phyloP scores from a whole-genome alignment of 1,140 invertebrate species.

The Nylanderia fulva region DNA sequence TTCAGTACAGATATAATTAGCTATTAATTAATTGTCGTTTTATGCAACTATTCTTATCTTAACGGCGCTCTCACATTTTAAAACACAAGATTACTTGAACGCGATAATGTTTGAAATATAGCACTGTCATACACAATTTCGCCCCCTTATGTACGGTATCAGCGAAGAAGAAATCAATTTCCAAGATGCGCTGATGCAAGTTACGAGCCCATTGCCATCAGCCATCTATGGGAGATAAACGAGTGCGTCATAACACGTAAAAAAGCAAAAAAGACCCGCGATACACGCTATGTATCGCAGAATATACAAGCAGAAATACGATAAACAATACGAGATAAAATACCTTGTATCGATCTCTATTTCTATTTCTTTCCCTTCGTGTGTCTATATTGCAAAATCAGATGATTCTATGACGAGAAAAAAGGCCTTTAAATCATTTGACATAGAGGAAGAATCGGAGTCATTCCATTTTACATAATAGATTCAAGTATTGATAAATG shows the following conservation, averaged over 20 bases:
- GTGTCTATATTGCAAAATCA: too few relatives aligned
- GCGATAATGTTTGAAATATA: conserved; percentile 32
- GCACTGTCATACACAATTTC: background rate
- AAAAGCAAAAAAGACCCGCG: background rate
- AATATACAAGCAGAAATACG: background rate
- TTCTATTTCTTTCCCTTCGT: background rate
- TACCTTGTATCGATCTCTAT: background rate
- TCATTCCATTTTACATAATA: too few relatives aligned
- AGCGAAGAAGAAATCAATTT: conserved; percentile 49
- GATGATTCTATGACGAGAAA: background rate
- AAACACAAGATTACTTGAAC: background rate
- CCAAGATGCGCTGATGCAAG: conserved; percentile 68
- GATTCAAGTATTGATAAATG: too few relatives aligned
- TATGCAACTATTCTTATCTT: conserved; percentile 2
- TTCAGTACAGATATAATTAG: too few relatives aligned
- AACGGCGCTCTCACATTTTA: background rate
- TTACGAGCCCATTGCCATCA: conserved; percentile 48
- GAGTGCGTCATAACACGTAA: background rate
- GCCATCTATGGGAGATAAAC: conserved; percentile 45
- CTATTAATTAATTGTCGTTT: conserved; percentile 19
- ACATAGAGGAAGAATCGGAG: too few relatives aligned
- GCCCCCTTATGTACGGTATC: background rate
- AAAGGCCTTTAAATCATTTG: background rate
- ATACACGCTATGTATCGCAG: background rate
- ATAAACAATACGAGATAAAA: conserved; percentile 18